phyloP scores from a whole-genome alignment of 2,113 vertebrate genomes.

The Lontra canadensis region DNA sequence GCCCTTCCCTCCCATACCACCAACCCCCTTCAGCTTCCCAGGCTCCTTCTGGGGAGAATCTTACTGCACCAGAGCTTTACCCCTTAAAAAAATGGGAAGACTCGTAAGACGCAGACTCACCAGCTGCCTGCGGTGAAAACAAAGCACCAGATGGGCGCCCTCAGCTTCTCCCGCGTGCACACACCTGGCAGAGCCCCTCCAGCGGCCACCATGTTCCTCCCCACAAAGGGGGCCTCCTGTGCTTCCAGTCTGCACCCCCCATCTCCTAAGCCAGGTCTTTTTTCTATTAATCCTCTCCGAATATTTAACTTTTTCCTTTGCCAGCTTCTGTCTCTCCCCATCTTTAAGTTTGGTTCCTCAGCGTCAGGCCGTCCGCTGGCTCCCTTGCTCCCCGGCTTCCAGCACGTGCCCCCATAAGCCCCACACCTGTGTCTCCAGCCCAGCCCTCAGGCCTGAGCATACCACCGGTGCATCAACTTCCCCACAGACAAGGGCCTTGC shows the following conservation, averaged over 20 bases:
- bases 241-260: not conserved
- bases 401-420: rapidly evolving
- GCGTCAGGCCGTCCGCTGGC: rapidly evolving
- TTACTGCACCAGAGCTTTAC: not conserved
- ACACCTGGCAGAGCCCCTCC: not conserved
- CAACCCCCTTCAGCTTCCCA: rapidly evolving
- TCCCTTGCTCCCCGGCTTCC: not conserved
- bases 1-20: too few relatives aligned
- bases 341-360: not conserved
- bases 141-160: not conserved
- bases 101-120: not conserved
- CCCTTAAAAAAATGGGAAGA: not conserved
- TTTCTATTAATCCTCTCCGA: not conserved
- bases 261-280: not conserved
- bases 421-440: not conserved
- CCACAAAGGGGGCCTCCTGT: not conserved
- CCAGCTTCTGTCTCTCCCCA: not conserved
- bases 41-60: not conserved
- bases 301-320: not conserved
- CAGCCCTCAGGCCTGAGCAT: not conserved
- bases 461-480: not conserved
- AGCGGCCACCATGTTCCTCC: not conserved
- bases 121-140: not conserved
- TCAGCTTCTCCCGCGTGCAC: rapidly evolving
- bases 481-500: rapidly evolving